These are phyloP conservation scores for Atrichornis clamosus DNA, from an alignment of 2,113 vertebrate genomes.

Conservation along the genomic window DNA sequence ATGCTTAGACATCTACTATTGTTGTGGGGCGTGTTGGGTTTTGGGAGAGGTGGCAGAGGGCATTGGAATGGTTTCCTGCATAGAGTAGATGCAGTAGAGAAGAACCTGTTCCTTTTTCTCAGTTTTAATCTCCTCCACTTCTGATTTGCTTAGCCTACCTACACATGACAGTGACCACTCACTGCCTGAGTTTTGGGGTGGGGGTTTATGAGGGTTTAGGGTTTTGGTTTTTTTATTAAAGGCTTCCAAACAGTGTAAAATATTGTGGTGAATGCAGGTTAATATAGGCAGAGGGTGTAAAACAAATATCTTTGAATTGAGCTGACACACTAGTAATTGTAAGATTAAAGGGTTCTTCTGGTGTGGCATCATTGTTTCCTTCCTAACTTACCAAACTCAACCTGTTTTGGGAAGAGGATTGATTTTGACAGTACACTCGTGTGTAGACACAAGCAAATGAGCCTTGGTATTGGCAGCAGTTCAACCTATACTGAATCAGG, in stretches of 20 bases:
- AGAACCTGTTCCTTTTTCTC: not conserved
- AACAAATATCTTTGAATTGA: not conserved
- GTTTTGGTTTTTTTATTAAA: not conserved
- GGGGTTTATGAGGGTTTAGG: not conserved
- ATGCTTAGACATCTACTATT: not conserved
- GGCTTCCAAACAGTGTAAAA: not conserved
- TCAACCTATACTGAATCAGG: not conserved
- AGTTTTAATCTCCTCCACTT: not conserved
- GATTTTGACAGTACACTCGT: not conserved
- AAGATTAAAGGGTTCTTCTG: not conserved
- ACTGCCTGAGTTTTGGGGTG: not conserved
- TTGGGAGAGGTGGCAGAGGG: rapidly evolving
- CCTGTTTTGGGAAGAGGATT: not conserved
- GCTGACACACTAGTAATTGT: not conserved
- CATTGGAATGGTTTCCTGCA: not conserved
- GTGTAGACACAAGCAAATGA: not conserved
- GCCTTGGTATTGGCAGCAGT: not conserved
- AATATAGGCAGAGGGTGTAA: not conserved
- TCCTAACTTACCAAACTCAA: not conserved
- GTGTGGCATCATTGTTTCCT: not conserved
- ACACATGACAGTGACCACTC: not conserved
- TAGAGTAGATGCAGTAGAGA: not conserved
- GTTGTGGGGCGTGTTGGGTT: not conserved
- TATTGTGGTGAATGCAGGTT: not conserved
- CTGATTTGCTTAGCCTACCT: not conserved